Percentiles rank a stretch among this genome's conserved stretches.
Conservation (phyloP, 2,113 vertebrate genomes). For the Charadrius vociferus region DNA sequence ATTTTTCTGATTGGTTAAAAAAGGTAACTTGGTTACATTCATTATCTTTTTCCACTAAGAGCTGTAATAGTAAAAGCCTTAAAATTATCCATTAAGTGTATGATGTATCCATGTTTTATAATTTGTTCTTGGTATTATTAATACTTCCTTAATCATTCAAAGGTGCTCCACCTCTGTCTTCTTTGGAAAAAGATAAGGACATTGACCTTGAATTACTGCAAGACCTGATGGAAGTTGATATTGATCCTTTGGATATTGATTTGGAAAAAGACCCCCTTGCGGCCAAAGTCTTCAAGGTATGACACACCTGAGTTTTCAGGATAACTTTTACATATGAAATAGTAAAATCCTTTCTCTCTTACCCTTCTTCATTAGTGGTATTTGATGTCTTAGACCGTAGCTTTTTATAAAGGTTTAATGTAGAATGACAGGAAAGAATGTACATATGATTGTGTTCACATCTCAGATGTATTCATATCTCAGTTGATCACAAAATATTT, state of each 20-base stretch:
- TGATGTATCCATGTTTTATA: constrained; percentile 17
- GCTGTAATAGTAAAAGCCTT: neutral
- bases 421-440: neutral
- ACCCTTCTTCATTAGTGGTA: neutral
- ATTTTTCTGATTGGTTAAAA: neutral
- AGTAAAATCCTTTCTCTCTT: neutral
- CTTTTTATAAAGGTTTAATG: neutral
- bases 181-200: constrained; percentile 99
- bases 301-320: constrained; percentile 6
- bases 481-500: neutral
- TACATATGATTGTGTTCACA: neutral
- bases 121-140: neutral
- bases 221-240: constrained; percentile 99
- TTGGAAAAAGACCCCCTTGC: constrained; percentile 99
- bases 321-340: neutral
- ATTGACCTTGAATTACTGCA: constrained; percentile 99
- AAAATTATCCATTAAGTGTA: constrained; percentile 51
- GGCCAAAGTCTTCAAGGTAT: constrained; percentile 99
- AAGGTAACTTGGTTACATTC: neutral
- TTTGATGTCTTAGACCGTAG: neutral
- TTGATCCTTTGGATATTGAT: constrained; percentile 99
- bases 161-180: constrained; percentile 95
- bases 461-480: neutral
- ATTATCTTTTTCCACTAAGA: neutral
- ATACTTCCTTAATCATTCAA: constrained; percentile 73